Evolutionary conservation across 2,888 invertebrate species (phyloP).

Genomic region (Scaptodrosophila latifasciaeformis): DNA sequence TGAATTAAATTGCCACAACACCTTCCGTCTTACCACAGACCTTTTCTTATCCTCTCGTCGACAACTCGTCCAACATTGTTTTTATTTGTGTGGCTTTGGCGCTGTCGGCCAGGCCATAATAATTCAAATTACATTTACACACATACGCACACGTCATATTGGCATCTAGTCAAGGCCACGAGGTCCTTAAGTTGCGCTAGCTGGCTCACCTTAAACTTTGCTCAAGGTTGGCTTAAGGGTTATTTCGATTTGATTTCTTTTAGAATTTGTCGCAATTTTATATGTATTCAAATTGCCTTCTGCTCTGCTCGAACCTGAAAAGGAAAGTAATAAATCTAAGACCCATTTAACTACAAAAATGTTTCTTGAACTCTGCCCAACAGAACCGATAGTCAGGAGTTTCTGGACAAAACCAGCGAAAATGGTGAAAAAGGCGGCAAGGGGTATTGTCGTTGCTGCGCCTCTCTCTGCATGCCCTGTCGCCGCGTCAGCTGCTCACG

Average conservation of each 20-base stretch:
- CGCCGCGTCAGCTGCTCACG: slow-evolving; percentile 71
- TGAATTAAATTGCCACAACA: background rate
- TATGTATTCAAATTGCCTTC: too few species aligned
- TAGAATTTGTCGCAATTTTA: too few species aligned
- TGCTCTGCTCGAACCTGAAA: too few species aligned
- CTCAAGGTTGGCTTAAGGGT: too few species aligned
- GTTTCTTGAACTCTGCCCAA: too few species aligned
- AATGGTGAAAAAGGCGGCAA: slow-evolving; percentile 44
- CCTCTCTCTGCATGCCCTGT: slow-evolving; percentile 73
- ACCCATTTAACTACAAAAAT: too few species aligned
- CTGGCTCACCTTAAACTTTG: too few species aligned
- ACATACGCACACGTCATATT: slow-evolving; percentile 4
- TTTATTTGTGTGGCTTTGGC: background rate
- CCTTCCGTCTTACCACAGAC: background rate
- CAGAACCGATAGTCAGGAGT: slow-evolving; percentile 72
- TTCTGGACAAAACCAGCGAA: slow-evolving; percentile 57
- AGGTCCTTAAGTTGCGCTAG: too few species aligned
- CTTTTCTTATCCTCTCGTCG: background rate
- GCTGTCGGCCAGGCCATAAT: slow-evolving; percentile 15
- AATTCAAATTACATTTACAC: slow-evolving; percentile 16
- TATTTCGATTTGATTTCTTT: too few species aligned
- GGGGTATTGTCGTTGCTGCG: slow-evolving; percentile 69
- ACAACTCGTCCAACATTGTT: slow-evolving; percentile 5
- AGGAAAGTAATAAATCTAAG: too few species aligned
- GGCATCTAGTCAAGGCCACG: slow-evolving; percentile 22